Evolutionary conservation across 2,888 invertebrate species (phyloP), one percentile per base, ranked within the genome.

Genomic region (Lutraria lutraria): DNA sequence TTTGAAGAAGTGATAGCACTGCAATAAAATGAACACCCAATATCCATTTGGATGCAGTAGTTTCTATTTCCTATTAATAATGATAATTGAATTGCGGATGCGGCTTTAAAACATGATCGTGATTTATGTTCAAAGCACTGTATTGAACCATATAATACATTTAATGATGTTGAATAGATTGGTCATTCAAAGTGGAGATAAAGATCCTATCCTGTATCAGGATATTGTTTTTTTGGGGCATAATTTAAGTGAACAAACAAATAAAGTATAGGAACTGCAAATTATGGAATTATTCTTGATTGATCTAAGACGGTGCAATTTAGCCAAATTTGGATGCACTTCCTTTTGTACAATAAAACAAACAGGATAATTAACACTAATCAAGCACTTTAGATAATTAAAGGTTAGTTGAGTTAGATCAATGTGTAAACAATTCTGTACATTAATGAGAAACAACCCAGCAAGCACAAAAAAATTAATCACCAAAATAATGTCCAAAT

Each of bases 1-100:
- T 88, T 88, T 88, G 83, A 88, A 83, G 87, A 85, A 60, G 54
- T 80, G 80, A 79, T 80, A 60, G 56, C 56, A 85, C n/a, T 80
- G 80, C 56, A 56, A 85, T 85, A 80, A 85, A 79, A 31, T 83
- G 86, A 43, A 81, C 82, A 87, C 34, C 34, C 76, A 87, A 87
- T 87, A 54, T 56, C 83, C 53, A 76, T 83, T 54, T 83, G 43
- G 43, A n/a, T 81, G 82, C 76, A 52, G 53, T 52, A 54, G 72
- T 31, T 15, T 53, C 72, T 56, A 79, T 79, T 60, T 76, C 12
- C 52, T 29, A 80, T 80, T 85, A 79, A 79, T 80, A 85, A 85
- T 80, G 80, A 85, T 80, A 80, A 85, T 80, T 80, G 85, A 85
- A 85, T 60, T 53, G 79, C 29, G 85, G 85, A 43, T 60, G 25